Evolutionary conservation across 2,888 invertebrate genomes (phyloP).

Genomic region (Lypha dubia): DNA sequence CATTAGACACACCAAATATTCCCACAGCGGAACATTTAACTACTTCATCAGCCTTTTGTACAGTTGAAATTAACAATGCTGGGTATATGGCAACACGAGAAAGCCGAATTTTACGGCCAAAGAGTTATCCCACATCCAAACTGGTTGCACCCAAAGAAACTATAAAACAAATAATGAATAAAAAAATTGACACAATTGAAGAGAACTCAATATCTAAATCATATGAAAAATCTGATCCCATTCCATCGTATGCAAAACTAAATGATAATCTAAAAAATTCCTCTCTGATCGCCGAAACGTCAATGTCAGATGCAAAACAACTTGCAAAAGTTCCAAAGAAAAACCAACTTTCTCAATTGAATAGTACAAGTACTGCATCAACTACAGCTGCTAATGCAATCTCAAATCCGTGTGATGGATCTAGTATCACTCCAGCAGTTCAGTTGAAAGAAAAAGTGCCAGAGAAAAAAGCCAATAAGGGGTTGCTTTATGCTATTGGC

Average conservation of each 20-base stretch:
- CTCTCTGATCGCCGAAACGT: conserved; percentile 75
- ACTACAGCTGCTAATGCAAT: conserved; percentile 75
- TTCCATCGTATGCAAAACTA: conserved; percentile 76
- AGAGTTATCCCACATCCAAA: conserved; percentile 85
- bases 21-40: conserved; percentile 49
- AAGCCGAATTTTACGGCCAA: conserved; percentile 84
- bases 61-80: neutral
- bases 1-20: conserved; percentile 22
- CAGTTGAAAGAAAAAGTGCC: conserved; percentile 81
- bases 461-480: conserved; percentile 86
- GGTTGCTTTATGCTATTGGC: conserved; percentile 89
- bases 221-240: conserved; percentile 77
- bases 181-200: conserved; percentile 75
- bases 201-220: conserved; percentile 57
- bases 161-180: conserved; percentile 77
- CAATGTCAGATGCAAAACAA: conserved; percentile 74
- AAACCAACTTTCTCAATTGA: conserved; percentile 78
- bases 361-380: conserved; percentile 75
- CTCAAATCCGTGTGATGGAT: conserved; percentile 80
- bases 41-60: neutral
- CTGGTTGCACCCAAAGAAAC: conserved; percentile 81
- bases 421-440: conserved; percentile 75
- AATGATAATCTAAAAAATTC: conserved; percentile 62
- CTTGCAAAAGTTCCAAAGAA: conserved; percentile 79
- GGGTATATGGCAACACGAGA: conserved; percentile 74